These are phyloP conservation scores for Caenorhabditis elegans DNA, from an alignment of 1,140 invertebrate genomes.

Conservation along the genomic window WBcel235 BX284604.4:8527501-8528000, in stretches of 20 bases:
- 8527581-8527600: too few relatives aligned
- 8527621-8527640: background rate
- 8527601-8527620: background rate
- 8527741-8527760: background rate
- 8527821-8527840: background rate
- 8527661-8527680: too few relatives aligned
- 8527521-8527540: too few relatives aligned
- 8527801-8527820: background rate
- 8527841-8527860: background rate
- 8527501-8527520: too few relatives aligned
- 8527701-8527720: too few relatives aligned
- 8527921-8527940: slow-evolving; percentile 16
- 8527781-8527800: too few relatives aligned
- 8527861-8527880: background rate
- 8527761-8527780: too few relatives aligned
- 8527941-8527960: background rate
- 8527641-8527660: background rate
- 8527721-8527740: too few relatives aligned
- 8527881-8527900: background rate
- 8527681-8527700: too few relatives aligned
- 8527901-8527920: background rate
- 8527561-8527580: too few relatives aligned
- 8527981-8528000: too few relatives aligned
- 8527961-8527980: background rate
- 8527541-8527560: too few relatives aligned